Percentiles rank a stretch among this genome's conserved stretches.
Conservation (phyloP, 2,888 invertebrate genomes). For the Ethmia dodecea region DNA sequence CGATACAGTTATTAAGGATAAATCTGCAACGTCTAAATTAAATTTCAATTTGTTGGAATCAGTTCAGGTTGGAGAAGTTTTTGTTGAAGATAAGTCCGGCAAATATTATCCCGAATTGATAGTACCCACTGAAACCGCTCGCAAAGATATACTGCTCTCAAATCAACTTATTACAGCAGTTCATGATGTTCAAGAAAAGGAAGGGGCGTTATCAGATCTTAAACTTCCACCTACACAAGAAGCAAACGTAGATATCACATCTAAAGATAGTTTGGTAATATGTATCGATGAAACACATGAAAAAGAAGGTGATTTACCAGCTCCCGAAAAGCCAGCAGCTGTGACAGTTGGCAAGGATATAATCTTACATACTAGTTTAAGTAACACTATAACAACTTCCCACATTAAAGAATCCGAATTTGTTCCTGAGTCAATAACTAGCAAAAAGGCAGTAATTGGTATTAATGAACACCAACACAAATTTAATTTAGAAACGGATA, state of each 20-base stretch:
- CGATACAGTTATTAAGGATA: constrained; percentile 55
- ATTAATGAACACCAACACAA: constrained; percentile 80
- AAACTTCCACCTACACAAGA: constrained; percentile 79
- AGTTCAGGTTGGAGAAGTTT: constrained; percentile 81
- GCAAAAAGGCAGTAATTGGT: constrained; percentile 77
- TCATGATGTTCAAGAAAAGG: constrained; percentile 82
- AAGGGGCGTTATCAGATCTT: constrained; percentile 78
- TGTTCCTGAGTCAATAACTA: constrained; percentile 55
- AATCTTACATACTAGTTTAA: constrained; percentile 70
- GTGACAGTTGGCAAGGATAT: constrained; percentile 49
- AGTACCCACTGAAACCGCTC: constrained; percentile 87
- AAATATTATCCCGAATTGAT: constrained; percentile 88
- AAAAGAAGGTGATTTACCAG: constrained; percentile 78
- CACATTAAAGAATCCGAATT: constrained; percentile 81
- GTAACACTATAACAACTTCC: constrained; percentile 79
- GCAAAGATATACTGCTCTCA: constrained; percentile 80
- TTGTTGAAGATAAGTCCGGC: constrained; percentile 83
- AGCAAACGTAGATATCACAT: constrained; percentile 78
- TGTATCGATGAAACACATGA: constrained; percentile 77
- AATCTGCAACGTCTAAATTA: constrained; percentile 75
- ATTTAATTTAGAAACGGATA: constrained; percentile 74
- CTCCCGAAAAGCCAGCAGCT: constrained; percentile 40
- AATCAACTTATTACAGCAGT: constrained; percentile 81
- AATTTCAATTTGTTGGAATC: constrained; percentile 81
- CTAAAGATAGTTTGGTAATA: constrained; percentile 79